Evolutionary conservation across 2,888 invertebrate genomes (phyloP).

Genomic region (Sceliomorpha sp.): DNA sequence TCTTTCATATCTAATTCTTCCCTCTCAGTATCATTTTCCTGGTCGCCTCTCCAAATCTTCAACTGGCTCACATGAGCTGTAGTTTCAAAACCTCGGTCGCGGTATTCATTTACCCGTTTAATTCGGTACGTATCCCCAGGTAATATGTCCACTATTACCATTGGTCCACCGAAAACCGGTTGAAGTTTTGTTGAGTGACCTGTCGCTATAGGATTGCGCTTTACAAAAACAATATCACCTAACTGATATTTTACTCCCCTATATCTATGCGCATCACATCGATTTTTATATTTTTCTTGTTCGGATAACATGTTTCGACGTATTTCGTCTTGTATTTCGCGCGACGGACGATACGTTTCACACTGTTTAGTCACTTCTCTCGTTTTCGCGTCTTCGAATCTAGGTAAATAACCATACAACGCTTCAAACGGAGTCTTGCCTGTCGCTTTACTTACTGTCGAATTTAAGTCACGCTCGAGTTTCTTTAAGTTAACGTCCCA

Average conservation of each 20-base stretch:
- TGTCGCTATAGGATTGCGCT: slow-evolving; percentile 7
- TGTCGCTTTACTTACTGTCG: not conserved
- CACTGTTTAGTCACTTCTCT: slow-evolving; percentile 3
- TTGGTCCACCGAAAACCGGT: slow-evolving; percentile 5
- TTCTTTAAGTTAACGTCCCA: slow-evolving; percentile 10
- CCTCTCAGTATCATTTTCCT: not conserved
- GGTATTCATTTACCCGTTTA: slow-evolving; percentile 4
- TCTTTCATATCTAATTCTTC: slow-evolving; percentile 1
- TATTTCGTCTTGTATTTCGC: slow-evolving; percentile 7
- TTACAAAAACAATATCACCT: slow-evolving; percentile 14
- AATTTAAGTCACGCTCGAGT: slow-evolving; percentile 8
- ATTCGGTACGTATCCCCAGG: too few relatives aligned
- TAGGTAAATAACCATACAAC: slow-evolving; percentile 10
- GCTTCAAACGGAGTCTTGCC: slow-evolving; percentile 10
- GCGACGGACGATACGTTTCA: slow-evolving; percentile 6
- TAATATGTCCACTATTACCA: not conserved
- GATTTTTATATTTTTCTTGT: slow-evolving; percentile 12
- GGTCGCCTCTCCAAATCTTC: slow-evolving; percentile 8
- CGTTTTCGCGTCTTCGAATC: slow-evolving; percentile 13
- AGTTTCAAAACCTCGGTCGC: slow-evolving; percentile 6
- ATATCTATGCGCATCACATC: not conserved
- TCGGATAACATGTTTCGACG: slow-evolving; percentile 1
- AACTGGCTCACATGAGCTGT: slow-evolving; percentile 6
- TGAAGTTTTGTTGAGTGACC: slow-evolving; percentile 18
- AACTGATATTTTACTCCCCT: slow-evolving; percentile 3